Evolutionary conservation across 2,113 vertebrate genomes (phyloP).

Genomic region (Scophthalmus maximus): DNA sequence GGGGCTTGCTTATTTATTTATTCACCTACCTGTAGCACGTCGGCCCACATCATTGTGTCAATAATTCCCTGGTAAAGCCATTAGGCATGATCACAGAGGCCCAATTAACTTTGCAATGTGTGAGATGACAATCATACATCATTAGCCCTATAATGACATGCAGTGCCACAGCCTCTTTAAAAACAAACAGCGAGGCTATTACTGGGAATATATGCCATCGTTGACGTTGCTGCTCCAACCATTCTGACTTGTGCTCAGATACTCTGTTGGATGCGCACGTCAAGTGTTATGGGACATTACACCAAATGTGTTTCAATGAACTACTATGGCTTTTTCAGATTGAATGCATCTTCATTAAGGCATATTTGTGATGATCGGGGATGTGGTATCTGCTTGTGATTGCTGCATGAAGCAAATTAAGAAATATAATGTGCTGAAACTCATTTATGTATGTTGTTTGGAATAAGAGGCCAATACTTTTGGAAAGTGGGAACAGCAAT

Average conservation of each 20-base stretch:
- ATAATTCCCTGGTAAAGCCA: conserved; percentile 86
- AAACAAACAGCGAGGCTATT: conserved; percentile 81
- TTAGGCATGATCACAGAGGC: conserved; percentile 81
- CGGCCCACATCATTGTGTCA: conserved; percentile 81
- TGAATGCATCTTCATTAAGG: conserved; percentile 63
- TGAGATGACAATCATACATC: conserved; percentile 81
- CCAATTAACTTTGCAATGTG: conserved; percentile 81
- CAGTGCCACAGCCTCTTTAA: conserved; percentile 75
- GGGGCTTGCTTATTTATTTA: conserved; percentile 84
- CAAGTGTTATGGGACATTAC: conserved; percentile 73
- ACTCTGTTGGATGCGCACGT: conserved; percentile 60
- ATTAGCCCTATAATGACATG: conserved; percentile 79
- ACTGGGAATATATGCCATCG: conserved; percentile 69
- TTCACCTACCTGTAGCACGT: conserved; percentile 83
- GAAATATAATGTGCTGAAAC: conserved; percentile 15
- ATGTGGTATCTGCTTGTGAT: conserved; percentile 29
- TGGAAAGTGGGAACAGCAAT: conserved; percentile 39
- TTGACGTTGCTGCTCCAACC: conserved; percentile 57
- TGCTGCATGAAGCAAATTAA: conserved; percentile 42
- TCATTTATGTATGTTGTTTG: conserved; percentile 31
- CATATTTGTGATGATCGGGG: conserved; percentile 47
- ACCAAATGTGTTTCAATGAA: conserved; percentile 59
- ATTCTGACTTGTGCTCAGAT: conserved; percentile 63
- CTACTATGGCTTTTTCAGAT: conserved; percentile 48
- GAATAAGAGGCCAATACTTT: conserved; percentile 33